These are phyloP conservation scores for Fulmarus glacialis DNA, from an alignment of 2,113 vertebrate species.

Conservation along the genomic window DNA sequence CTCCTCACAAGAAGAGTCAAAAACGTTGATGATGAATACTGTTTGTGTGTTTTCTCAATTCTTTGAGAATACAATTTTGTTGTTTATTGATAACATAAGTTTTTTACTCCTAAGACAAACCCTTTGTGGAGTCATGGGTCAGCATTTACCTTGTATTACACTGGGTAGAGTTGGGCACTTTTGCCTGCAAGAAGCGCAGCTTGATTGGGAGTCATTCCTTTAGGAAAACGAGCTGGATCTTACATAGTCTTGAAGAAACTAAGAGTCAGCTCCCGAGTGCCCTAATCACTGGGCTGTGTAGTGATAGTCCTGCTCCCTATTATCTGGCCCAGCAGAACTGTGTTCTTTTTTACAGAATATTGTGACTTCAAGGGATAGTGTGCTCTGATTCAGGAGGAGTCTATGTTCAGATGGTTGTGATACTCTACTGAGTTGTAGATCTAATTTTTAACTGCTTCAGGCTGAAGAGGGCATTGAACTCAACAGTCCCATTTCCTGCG, in stretches of 20 bases:
- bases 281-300: background rate
- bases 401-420: background rate
- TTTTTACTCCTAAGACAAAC: background rate
- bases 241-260: background rate
- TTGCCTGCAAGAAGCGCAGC: background rate
- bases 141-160: background rate
- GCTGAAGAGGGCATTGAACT: background rate
- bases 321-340: background rate
- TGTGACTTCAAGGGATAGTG: background rate
- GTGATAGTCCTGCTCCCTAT: background rate
- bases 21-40: background rate
- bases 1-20: background rate
- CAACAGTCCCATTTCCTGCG: accelerated
- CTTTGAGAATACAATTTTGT: background rate
- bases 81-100: background rate
- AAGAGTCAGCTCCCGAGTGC: background rate
- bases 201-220: background rate
- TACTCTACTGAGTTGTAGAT: background rate
- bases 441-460: background rate
- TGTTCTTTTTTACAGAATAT: background rate
- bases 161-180: background rate
- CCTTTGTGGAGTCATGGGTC: background rate
- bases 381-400: background rate
- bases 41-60: background rate
- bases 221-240: background rate